phyloP scores from a whole-genome alignment of 2,888 invertebrate genomes.

The Apodemia zela region DNA sequence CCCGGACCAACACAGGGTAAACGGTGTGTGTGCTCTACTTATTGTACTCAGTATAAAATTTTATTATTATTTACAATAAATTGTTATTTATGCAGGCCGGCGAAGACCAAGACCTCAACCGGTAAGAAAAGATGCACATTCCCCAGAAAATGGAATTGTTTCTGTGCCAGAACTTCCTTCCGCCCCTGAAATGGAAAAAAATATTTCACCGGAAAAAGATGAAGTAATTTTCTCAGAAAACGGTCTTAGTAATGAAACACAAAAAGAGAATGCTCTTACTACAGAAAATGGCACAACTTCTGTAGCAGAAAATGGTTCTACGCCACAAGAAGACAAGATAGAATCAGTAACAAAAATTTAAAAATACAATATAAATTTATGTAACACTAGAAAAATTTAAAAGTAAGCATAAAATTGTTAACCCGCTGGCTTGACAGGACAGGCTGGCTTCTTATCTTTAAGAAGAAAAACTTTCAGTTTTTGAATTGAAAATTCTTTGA shows the following conservation, averaged over 20 bases:
- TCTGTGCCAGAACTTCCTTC: background rate
- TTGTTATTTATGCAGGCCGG: background rate
- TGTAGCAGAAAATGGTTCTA: background rate
- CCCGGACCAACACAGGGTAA: too few species aligned
- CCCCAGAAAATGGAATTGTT: background rate
- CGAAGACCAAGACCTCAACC: conserved; percentile 4
- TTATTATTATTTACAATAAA: background rate
- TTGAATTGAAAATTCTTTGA: too few species aligned
- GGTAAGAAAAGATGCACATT: background rate
- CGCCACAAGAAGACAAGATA: background rate
- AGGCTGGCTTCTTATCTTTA: too few species aligned
- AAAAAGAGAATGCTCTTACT: background rate
- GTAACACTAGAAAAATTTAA: too few species aligned
- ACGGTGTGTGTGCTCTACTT: too few species aligned
- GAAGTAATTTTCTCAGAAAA: background rate
- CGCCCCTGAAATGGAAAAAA: background rate
- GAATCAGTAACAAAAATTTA: background rate
- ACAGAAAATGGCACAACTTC: background rate
- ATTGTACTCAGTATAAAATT: too few species aligned
- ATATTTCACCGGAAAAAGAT: background rate
- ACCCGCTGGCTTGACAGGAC: background rate
- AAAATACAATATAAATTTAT: background rate
- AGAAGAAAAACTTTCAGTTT: too few species aligned
- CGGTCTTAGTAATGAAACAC: background rate
- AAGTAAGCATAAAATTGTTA: background rate